phyloP scores from a whole-genome alignment of 30 jellyfish, hydroid and myxozoan genomes.

The Aurelia sp. region DNA sequence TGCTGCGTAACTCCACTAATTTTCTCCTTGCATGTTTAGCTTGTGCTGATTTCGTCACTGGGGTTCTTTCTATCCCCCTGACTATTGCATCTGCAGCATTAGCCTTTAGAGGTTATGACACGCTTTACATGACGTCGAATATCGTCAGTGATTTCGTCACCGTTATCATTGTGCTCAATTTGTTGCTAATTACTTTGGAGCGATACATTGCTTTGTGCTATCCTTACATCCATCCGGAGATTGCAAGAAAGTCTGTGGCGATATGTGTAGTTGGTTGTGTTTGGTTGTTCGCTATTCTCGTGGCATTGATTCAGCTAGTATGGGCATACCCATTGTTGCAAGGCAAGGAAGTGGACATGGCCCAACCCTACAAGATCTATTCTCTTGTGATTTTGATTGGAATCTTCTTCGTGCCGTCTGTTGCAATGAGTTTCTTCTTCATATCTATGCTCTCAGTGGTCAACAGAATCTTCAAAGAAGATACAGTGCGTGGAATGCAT shows the following conservation, averaged over 20 bases:
- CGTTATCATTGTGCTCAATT: constrained; percentile 36
- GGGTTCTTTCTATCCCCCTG: constrained; percentile 50
- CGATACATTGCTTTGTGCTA: constrained; percentile 68
- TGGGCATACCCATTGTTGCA: constrained; percentile 55
- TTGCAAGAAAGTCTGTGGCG: constrained; percentile 18
- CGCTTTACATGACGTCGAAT: constrained; percentile 45
- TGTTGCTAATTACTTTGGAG: constrained; percentile 47
- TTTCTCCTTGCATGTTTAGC: constrained; percentile 35
- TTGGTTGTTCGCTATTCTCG: constrained; percentile 23
- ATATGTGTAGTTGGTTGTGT: constrained; percentile 14
- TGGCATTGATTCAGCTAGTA: constrained; percentile 43
- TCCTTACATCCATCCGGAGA: constrained; percentile 51
- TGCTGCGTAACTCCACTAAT: constrained; percentile 51
- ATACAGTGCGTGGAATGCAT: constrained; percentile 38
- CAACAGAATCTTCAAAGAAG: constrained; percentile 40
- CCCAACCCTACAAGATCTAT: constrained; percentile 19
- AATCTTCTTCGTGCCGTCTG: constrained; percentile 65
- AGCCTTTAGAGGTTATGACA: constrained; percentile 14
- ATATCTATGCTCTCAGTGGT: constrained; percentile 54
- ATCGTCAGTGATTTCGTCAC: constrained; percentile 53
- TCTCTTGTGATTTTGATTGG: constrained; percentile 5
- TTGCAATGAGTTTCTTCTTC: constrained; percentile 45
- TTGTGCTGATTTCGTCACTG: constrained; percentile 66
- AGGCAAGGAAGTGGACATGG: constrained; percentile 22
- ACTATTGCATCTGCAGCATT: constrained; percentile 47